phyloP scores from a whole-genome alignment of 1,140 invertebrate species.

The Drosophila parvula region DNA sequence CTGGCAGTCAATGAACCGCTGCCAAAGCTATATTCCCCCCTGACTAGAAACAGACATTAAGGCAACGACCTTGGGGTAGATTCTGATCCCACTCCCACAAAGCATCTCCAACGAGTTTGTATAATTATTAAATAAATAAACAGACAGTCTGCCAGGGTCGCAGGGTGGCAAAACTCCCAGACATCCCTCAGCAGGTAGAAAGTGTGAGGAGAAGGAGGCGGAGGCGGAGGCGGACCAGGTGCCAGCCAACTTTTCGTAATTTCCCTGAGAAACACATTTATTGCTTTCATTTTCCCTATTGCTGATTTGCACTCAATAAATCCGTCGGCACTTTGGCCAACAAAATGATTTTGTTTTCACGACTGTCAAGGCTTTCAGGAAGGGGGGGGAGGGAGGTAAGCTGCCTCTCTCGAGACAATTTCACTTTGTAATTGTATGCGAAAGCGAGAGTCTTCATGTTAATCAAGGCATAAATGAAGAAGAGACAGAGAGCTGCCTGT shows the following conservation, averaged over 20 bases:
- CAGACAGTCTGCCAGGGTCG: conserved; percentile 31
- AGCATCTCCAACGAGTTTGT: conserved; percentile 44
- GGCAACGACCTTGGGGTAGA: conserved; percentile 61
- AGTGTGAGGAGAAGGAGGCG: not conserved
- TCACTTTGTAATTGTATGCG: conserved; percentile 61
- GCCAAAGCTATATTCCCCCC: conserved; percentile 30
- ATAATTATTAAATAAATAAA: conserved; percentile 82
- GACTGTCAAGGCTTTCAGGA: conserved; percentile 9
- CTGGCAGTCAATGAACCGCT: conserved; percentile 58
- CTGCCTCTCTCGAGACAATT: conserved; percentile 24
- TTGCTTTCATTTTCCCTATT: conserved; percentile 42
- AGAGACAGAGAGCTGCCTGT: conserved; percentile 18
- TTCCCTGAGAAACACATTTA: conserved; percentile 36
- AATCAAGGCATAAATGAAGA: conserved; percentile 52
- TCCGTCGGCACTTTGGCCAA: conserved; percentile 61
- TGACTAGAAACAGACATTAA: conserved; percentile 46
- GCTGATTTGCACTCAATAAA: conserved; percentile 78
- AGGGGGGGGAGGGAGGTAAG: not conserved
- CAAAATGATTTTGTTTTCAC: conserved; percentile 56
- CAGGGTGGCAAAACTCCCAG: conserved; percentile 21
- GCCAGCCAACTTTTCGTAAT: conserved; percentile 16
- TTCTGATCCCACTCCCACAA: not conserved
- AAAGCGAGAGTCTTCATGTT: conserved; percentile 29
- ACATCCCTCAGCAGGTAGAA: conserved; percentile 19
- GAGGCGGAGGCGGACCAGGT: conserved; percentile 5